Percentiles rank a stretch among this genome's conserved stretches.
phyloP scores from a whole-genome alignment of 2,888 invertebrate genomes.

The Chrysolina americana region DNA sequence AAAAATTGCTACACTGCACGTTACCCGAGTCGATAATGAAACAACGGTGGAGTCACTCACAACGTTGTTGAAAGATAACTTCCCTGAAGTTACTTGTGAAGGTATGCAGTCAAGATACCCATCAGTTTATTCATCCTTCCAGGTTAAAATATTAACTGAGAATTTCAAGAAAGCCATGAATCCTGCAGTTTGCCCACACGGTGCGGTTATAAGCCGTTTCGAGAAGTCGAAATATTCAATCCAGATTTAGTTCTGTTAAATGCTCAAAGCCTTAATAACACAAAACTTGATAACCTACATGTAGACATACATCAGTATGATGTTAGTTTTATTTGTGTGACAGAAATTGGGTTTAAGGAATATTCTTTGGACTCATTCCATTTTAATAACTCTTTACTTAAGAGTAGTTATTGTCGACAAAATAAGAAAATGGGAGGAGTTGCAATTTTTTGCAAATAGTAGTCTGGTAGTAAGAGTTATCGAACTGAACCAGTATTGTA shows the following conservation, averaged over 20 bases:
- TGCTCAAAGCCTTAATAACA: constrained; percentile 2
- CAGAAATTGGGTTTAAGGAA: neutral
- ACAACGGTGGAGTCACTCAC: neutral
- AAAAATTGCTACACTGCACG: neutral
- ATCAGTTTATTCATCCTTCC: neutral
- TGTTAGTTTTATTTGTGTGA: constrained; percentile 8
- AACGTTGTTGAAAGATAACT: neutral
- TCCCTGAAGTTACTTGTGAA: neutral
- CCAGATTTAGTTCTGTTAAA: neutral
- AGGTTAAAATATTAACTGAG: neutral
- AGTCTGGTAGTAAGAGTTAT: no score
- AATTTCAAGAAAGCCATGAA: neutral
- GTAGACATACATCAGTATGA: neutral
- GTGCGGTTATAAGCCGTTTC: neutral
- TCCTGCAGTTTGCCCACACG: no score
- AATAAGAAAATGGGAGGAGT: no score
- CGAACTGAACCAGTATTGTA: neutral
- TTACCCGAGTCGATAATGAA: neutral
- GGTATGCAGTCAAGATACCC: neutral
- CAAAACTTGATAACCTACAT: neutral
- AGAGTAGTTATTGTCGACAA: constrained; percentile 14
- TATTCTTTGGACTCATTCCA: constrained; percentile 4
- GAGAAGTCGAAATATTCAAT: no score
- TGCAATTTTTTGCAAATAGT: no score
- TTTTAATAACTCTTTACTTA: constrained; percentile 3